Base-by-base conservation (phyloP, 2,113 vertebrate species). In the Morone chrysops region DNA sequence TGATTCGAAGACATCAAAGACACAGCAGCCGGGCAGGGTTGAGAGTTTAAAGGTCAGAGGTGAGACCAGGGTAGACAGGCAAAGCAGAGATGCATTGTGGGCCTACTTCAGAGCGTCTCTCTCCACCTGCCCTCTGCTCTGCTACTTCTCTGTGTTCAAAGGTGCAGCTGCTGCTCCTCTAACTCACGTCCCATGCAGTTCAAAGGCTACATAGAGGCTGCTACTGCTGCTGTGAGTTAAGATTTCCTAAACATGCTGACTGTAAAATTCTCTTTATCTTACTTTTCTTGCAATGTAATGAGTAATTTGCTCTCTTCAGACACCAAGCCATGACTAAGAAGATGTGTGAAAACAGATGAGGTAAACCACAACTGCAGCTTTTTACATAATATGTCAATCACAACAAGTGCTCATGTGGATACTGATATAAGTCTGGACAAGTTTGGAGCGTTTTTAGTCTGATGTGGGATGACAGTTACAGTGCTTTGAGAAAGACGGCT, bases 101-200 rank as follows among this genome's bases (percentile, higher is more conserved):
- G 48, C 17, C 38, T 43, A 51, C 85, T 77, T 76, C 72, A 81
- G 54, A 86, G 73, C 2, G 43, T 71, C 73, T 66, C 56, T 50
- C 69, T 75, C 56, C 56, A 66, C 48, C 70, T 75, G 67, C 48
- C 65, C 40, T 16, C 22, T 36, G 17, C 60, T 56, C 67, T 48
- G 61, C 16, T 51, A 5, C 31, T 68, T 53, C 17, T 76, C 67
- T 54, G 22, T 82, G 66, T 85, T 90, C 63, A 90, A 75, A 75
- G 65, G 59, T 66, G 65, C 81, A 84, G 70, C 81, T 91, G 79
- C 66, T 78, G 70, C 71, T 62, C 51, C 17, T 59, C 53, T 54
- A 51, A 57, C 62, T 41, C 11, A 0, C 12, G 6, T 50, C n/a
- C 59, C 3, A 4, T 66, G n/a, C 8, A 50, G 66, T 69, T 82